Evolutionary conservation across 2,113 vertebrate species (phyloP).

Genomic region (Crotalus horridus): DNA sequence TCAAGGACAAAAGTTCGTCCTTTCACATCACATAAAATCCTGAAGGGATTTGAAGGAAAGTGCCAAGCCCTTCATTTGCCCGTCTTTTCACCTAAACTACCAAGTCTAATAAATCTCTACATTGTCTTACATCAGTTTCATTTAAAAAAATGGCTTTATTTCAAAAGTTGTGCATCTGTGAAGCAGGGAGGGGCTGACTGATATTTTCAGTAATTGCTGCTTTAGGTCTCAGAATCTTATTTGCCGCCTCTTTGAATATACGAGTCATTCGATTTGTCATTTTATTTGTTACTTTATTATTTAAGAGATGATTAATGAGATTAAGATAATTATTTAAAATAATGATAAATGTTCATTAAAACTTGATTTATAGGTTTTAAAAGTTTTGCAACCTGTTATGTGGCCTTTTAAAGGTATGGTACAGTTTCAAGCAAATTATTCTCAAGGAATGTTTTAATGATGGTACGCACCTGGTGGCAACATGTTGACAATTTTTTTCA

Average conservation of each 20-base stretch:
- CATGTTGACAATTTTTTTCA: slow-evolving; percentile 68
- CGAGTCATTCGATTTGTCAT: neutral
- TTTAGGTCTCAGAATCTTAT: neutral
- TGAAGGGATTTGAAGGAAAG: neutral
- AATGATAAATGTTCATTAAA: neutral
- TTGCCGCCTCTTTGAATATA: neutral
- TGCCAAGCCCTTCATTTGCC: neutral
- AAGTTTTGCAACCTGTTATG: neutral
- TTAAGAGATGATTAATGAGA: neutral
- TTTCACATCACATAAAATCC: no score
- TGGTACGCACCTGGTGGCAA: slow-evolving; percentile 67
- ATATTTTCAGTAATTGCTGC: neutral
- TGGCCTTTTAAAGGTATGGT: neutral
- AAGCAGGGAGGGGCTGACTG: neutral
- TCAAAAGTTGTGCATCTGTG: neutral
- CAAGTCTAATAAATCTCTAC: neutral
- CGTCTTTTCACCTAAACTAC: neutral
- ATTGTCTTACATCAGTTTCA: neutral
- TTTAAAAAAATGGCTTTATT: neutral
- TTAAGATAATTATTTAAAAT: neutral
- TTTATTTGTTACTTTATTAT: neutral
- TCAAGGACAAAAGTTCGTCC: neutral
- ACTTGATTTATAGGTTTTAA: neutral
- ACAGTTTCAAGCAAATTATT: neutral
- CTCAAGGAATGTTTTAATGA: neutral